Evolutionary conservation across 2,113 vertebrate genomes (phyloP), one percentile per base, ranked within the genome.

Genomic region (Channa argus): DNA sequence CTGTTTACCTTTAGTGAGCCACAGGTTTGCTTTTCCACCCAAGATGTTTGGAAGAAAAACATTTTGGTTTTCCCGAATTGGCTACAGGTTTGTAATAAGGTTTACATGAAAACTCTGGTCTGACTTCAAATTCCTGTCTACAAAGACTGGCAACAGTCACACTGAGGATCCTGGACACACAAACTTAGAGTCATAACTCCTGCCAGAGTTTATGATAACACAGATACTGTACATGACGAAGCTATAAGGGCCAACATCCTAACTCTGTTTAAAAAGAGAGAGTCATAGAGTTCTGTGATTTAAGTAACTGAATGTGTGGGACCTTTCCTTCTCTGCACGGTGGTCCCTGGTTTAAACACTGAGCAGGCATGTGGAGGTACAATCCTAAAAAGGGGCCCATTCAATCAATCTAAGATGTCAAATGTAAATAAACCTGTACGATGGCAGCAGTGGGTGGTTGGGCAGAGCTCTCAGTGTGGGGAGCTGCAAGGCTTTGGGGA

Each of bases 391-490:
- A 85, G 73, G 66, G 74, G 68, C 73, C 75, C 74, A 58, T 86
- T 88, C 84, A 91, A 92, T 94, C 89, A 89, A 82, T 90, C 80
- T 78, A 24, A 56, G 84, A 79, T 44, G 8, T 84, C 60, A 83
- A 91, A 90, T 87, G 71, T 92, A 93, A 92, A 92, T 92, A 92
- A 92, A 92, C 83, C 37, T 77, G 55, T 51, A 54, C 43, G 88
- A 84, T 75, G 87, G 90, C 71, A 38, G 84, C 6, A 6, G 77
- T 68, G 88, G 86, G 79, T 71, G 86, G 83, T 73, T 78, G 74
- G 50, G 72, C 56, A 34, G 82, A 9, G 11, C 53, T 67, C 77
- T 60, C 8, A 3, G 62, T 0, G 8, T n/a, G 45, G 69, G 70
- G 62, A 78, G 67, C 71, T 59, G 41, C 36, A 3, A 3, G 77